These are phyloP conservation scores for Aulostomus chinensis DNA, from an alignment of 2,797 vertebrate genomes.

Conservation along the genomic window DNA sequence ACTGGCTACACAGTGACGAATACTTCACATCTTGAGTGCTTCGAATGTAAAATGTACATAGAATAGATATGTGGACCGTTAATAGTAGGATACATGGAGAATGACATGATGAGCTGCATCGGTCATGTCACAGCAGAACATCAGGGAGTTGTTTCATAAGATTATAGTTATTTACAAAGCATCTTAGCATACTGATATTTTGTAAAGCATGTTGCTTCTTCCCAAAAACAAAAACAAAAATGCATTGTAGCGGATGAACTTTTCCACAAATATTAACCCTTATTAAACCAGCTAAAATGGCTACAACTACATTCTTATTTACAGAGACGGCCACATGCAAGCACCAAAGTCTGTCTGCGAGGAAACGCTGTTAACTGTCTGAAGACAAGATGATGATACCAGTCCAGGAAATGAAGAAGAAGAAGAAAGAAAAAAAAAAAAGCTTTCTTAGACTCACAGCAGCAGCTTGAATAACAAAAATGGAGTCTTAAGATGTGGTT, in stretches of 20 bases:
- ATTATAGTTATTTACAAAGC: conserved; percentile 46
- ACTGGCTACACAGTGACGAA: conserved; percentile 37
- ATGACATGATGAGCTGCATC: conserved; percentile 28
- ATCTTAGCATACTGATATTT: conserved; percentile 29
- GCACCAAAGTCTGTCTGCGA: conserved; percentile 38
- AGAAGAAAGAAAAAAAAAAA: too few relatives aligned
- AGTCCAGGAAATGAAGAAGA: too few relatives aligned
- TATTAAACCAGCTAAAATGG: conserved; percentile 35
- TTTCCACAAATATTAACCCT: conserved; percentile 38
- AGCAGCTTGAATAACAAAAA: conserved; percentile 19
- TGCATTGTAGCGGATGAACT: conserved; percentile 27
- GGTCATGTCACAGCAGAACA: conserved; percentile 6
- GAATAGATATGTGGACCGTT: conserved; percentile 42
- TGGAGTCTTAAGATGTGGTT: conserved; percentile 40
- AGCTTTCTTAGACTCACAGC: conserved; percentile 12
- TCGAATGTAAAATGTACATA: conserved; percentile 43
- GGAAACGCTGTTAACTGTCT: conserved; percentile 14
- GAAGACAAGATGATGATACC: conserved; percentile 21
- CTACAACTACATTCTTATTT: conserved; percentile 52
- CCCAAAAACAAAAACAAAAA: neutral
- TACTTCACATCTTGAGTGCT: conserved; percentile 30
- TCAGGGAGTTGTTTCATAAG: conserved; percentile 11
- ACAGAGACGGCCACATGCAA: conserved; percentile 52
- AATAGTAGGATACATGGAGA: conserved; percentile 36
- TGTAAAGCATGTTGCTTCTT: conserved; percentile 26